Evolutionary conservation across 2,113 vertebrate genomes (phyloP).

Genomic region (Zapus hudsonius): DNA sequence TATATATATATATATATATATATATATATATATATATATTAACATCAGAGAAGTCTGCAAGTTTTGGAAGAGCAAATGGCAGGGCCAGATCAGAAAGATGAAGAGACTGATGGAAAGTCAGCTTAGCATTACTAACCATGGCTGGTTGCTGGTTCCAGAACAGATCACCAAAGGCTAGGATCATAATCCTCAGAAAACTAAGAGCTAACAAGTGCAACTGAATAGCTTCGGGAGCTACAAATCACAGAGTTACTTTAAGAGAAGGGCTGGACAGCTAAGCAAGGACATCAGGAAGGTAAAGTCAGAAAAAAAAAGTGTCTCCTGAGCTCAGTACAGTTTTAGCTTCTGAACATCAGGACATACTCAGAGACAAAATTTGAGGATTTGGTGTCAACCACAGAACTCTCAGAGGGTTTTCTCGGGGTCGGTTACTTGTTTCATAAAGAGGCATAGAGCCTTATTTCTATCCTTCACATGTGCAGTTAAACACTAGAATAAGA

Average conservation of each 20-base stretch:
- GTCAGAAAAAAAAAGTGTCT: neutral
- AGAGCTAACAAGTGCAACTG: neutral
- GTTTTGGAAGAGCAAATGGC: constrained; percentile 22
- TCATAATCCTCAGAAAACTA: constrained; percentile 55
- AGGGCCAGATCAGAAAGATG: neutral
- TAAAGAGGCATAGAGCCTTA: neutral
- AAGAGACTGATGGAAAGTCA: constrained; percentile 13
- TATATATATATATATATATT: too few species aligned
- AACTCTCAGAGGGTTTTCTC: neutral
- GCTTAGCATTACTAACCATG: constrained; percentile 26
- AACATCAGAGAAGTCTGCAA: too few species aligned
- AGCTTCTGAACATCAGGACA: neutral
- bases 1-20: too few species aligned
- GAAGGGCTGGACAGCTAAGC: neutral
- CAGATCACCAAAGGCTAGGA: constrained; percentile 29
- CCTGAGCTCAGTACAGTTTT: neutral
- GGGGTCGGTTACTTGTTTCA: neutral
- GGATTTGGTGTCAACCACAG: neutral
- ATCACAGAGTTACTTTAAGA: constrained; percentile 7
- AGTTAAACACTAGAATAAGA: neutral
- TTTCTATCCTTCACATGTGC: neutral
- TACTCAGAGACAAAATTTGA: neutral
- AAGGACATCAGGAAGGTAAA: neutral
- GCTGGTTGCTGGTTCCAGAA: neutral
- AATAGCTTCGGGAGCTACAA: constrained; percentile 14